Conservation (phyloP, 35 echinoderm and acorn worm genomes). For the Lytechinus variegatus region DNA sequence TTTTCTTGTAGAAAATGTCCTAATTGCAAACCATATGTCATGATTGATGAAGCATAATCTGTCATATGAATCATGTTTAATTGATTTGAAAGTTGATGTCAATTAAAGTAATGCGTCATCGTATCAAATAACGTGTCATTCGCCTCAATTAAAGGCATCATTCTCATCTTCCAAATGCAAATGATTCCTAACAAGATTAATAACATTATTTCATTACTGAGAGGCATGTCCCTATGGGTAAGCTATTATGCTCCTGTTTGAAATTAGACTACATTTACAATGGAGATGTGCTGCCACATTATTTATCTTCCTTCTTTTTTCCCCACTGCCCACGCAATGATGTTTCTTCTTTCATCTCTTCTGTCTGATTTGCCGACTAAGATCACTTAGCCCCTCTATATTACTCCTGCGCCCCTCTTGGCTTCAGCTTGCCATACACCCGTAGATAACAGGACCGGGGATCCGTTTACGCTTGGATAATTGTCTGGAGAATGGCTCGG, state of each 20-base stretch:
- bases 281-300: not conserved
- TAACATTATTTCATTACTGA: not conserved
- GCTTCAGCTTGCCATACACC: not conserved
- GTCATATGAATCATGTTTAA: not conserved
- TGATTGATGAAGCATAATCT: no score
- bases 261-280: not conserved
- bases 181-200: not conserved
- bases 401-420: not conserved
- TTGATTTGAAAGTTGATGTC: not conserved
- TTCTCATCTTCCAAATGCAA: not conserved
- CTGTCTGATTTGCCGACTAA: not conserved
- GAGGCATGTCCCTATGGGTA: not conserved
- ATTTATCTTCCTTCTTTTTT: not conserved
- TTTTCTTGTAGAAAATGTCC: no score
- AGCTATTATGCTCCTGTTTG: not conserved
- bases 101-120: no score
- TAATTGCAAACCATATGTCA: no score
- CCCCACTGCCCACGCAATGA: not conserved
- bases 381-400: not conserved
- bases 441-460: not conserved
- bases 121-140: not conserved
- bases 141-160: not conserved
- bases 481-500: not conserved
- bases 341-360: no score
- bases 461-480: not conserved